Evolutionary conservation across 2,888 invertebrate genomes (phyloP), one percentile per base, ranked within the genome.

Genomic region (Antheraea yamamai): DNA sequence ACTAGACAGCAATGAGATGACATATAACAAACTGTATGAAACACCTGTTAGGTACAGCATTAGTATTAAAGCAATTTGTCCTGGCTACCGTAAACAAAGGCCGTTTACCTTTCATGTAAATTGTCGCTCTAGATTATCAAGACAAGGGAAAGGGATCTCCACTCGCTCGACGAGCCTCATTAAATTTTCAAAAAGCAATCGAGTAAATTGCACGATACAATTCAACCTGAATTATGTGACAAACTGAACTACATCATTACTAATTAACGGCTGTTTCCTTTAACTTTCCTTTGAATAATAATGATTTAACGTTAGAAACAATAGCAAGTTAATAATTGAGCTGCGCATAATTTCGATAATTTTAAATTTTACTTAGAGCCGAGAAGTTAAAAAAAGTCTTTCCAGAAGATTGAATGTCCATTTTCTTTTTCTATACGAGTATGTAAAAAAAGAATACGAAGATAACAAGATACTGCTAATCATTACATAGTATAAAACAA

Each of bases 121-220:
- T 70, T 70, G 70, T 39, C 70, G 70, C 70, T 70, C 70, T 39
- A 70, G n/a, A 70, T 70, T 39, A 70, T 70, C 70, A 70, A 70
- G 70, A 70, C 70, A 70, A 70, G 70, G 70, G 70, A 35, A n/a
- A 70, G 39, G 70, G 39, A 70, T 39, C n/a, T 26, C 70, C 39
- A n/a, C n/a, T 39, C 70, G 39, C 70, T 39, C 70, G n/a, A 39
- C 70, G 70, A 70, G 39, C n/a, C 70, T 70, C 70, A 39, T 70
- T 70, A 70, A 70, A 70, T 39, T 70, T 70, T 70, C 39, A 70
- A 70, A 66, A 70, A 70, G 70, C 39, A 70, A 70, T 70, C 70
- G 70, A 70, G 70, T n/a, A 70, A 39, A 70, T 39, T 39, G 70
- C 39, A 70, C 70, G 70, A 39, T n/a, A 70, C 70, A 70, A 70